Evolutionary conservation across 2,888 invertebrate species (phyloP), one percentile per base, ranked within the genome.

Genomic region (Drosophila borborema): DNA sequence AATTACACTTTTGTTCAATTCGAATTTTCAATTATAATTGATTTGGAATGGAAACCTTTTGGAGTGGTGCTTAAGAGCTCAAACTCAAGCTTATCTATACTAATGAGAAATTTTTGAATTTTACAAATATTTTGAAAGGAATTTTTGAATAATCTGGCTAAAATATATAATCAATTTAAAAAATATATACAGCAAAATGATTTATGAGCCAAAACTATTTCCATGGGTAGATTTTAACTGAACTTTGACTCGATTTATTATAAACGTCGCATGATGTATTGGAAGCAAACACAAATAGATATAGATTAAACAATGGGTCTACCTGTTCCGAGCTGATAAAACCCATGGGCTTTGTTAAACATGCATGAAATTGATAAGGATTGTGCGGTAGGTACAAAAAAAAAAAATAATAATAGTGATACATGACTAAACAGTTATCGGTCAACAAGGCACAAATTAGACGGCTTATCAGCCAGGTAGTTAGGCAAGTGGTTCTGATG

Each of bases 341-440:
- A n/a, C 28, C 20, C 34, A 3, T 45, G 16, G 58, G 38, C 51
- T 64, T 64, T 61, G 72, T 64, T 46, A 49, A 55, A 45, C 63
- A 59, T 43, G 54, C 62, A 63, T 23, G 61, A 23, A 43, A 48
- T 28, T 61, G 77, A 80, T 76, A 80, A 72, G 18, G 18, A 48
- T 23, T 67, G 20, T n/a, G 54, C 54, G 51, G 56, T 61, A 53
- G 18, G 23, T 20, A 38, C 20, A 6, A 41, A 46, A 23, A 55
- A 23, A 55, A 16, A 16, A 8, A 38, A 38, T 2, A 38, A 38
- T 14, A 14, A 40, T 16, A n/a, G 8, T 43, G 23, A 31, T 38
- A 18, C 14, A 43, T 64, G 64, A 69, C 60, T 56, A 65, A 76
- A 55, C 53, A 23, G 40, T 59, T 67, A 75, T 72, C 80, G 62